Conservation (phyloP, 2,888 invertebrate species). For the Beris chalybata region DNA sequence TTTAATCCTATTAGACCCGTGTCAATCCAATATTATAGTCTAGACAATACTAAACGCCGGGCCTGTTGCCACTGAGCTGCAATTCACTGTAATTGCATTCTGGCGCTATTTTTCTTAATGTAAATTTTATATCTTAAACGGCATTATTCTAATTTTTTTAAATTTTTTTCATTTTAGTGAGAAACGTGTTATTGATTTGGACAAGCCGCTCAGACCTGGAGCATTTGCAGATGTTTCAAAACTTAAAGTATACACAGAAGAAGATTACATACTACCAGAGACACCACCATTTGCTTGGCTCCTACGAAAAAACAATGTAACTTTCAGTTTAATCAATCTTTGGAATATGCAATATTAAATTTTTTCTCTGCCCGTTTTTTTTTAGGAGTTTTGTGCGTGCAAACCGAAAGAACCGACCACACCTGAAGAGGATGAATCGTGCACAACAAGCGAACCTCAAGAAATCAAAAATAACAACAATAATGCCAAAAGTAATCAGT, state of each 20-base stretch:
- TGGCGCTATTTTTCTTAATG: too few species aligned
- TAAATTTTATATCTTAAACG: too few species aligned
- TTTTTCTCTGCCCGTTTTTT: constrained; percentile 4
- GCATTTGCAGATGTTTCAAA: constrained; percentile 75
- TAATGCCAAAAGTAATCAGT: constrained; percentile 33
- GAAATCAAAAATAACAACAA: constrained; percentile 34
- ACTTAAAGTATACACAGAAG: constrained; percentile 60
- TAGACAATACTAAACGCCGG: too few species aligned
- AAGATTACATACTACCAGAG: constrained; percentile 62
- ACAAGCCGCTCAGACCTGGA: constrained; percentile 73
- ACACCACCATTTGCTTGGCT: constrained; percentile 69
- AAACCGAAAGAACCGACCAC: constrained; percentile 27
- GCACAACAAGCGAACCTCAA: constrained; percentile 23
- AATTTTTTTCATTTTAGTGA: constrained; percentile 61
- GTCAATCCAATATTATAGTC: too few species aligned
- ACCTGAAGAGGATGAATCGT: constrained; percentile 38
- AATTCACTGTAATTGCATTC: too few species aligned
- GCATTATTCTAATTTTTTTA: constrained; percentile 3
- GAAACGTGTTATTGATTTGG: constrained; percentile 65
- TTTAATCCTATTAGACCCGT: too few species aligned
- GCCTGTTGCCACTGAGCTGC: too few species aligned
- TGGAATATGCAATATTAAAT: constrained; percentile 8
- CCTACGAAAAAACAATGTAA: constrained; percentile 45
- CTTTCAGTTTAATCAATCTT: neutral
- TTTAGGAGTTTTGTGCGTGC: constrained; percentile 34